These are phyloP conservation scores for Noctua pronuba DNA, from an alignment of 2,888 invertebrate species.

Conservation along the genomic window DNA sequence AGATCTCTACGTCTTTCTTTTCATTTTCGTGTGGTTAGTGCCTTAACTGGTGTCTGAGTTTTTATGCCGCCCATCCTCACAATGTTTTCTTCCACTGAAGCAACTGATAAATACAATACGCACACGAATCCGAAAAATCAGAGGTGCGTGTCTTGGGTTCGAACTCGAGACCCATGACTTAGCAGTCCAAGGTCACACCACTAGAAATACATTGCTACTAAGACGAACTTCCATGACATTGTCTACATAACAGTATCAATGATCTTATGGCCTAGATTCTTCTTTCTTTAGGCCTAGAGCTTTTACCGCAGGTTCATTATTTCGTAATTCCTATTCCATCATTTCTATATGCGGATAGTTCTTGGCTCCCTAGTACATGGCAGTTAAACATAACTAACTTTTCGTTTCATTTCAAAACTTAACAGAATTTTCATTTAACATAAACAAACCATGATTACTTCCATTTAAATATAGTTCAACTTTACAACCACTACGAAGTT, in stretches of 20 bases:
- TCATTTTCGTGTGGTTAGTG: too few species aligned
- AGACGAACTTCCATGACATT: background rate
- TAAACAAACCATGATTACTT: background rate
- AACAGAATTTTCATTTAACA: background rate
- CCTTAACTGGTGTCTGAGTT: too few species aligned
- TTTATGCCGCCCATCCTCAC: too few species aligned
- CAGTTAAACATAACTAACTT: background rate
- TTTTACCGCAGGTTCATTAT: background rate
- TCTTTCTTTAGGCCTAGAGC: background rate
- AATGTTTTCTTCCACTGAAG: too few species aligned
- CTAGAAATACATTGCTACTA: background rate
- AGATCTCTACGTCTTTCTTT: background rate
- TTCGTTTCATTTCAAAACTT: background rate
- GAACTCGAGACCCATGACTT: too few species aligned
- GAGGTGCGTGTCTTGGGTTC: too few species aligned
- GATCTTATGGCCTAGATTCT: background rate
- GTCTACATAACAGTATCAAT: background rate
- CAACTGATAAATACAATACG: too few species aligned
- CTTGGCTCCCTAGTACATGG: background rate
- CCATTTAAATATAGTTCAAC: slow-evolving; percentile 8
- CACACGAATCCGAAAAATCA: too few species aligned
- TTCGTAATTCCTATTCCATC: background rate
- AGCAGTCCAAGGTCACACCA: too few species aligned
- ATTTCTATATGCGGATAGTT: background rate
- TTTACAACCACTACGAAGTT: slow-evolving; percentile 34